These are phyloP conservation scores for Todus mexicanus DNA, from an alignment of 2,797 vertebrate species.

Conservation along the genomic window DNA sequence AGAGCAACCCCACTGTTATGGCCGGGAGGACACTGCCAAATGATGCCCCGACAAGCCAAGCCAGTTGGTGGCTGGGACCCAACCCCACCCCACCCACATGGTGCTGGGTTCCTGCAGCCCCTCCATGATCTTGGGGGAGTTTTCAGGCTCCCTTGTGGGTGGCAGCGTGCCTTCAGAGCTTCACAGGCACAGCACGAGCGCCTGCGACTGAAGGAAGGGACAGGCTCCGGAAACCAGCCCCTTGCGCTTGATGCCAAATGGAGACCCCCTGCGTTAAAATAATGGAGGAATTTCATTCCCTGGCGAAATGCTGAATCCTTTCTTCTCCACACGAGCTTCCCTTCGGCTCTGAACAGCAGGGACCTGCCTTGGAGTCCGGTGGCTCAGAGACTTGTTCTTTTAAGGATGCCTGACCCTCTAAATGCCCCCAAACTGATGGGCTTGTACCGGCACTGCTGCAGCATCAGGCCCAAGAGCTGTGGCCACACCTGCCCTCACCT, in stretches of 20 bases:
- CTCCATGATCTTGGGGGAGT: not conserved
- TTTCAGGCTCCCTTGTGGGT: not conserved
- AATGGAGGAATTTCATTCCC: not conserved
- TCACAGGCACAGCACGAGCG: not conserved
- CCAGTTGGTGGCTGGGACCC: not conserved
- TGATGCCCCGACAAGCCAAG: fast-evolving
- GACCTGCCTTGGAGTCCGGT: not conserved
- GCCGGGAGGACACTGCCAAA: not conserved
- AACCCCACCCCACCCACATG: not conserved
- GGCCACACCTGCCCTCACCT: not conserved
- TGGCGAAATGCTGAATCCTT: not conserved
- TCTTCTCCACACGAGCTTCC: not conserved
- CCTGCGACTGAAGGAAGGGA: not conserved
- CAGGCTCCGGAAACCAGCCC: not conserved
- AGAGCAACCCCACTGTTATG: fast-evolving
- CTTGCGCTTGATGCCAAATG: too few species aligned
- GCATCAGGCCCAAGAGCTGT: not conserved
- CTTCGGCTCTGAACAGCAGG: not conserved
- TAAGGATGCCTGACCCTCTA: not conserved
- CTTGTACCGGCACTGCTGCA: not conserved
- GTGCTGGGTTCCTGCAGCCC: not conserved
- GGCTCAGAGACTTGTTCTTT: not conserved
- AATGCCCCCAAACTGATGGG: not conserved
- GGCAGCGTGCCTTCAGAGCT: not conserved
- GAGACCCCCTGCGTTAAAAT: not conserved